Base-by-base conservation (phyloP, 1,140 invertebrate genomes). In the Matsumurasca onukii region DNA sequence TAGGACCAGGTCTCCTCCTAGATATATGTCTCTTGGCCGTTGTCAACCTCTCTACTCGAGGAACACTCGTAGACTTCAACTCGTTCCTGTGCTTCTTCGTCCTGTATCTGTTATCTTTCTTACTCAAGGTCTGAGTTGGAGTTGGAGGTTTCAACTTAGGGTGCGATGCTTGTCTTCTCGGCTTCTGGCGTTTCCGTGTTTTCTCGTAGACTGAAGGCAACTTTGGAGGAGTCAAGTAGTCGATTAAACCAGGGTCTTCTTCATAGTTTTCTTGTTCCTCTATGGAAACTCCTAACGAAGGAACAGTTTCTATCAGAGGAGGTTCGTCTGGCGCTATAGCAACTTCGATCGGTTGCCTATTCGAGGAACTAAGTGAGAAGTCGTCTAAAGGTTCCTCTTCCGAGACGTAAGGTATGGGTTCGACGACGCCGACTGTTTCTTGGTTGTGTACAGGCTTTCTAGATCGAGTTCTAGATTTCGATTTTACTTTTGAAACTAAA, bases 171-270 rank as follows among this genome's bases (percentile, higher is more conserved):
- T n/a, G 1, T 13, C 57, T 29, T 3, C 34, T 29, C 22, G 22
- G 9, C 9, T 31, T 25, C 12, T 9, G n/a, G n/a, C 29, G 30
- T 27, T 67, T 63, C 1, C 3, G 31, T 20, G 63, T 31, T 22
- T n/a, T 59, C n/a, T 69, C 51, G 67, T 70, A 72, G 22, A 70
- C 59, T 9, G 69, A 70, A 3, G 71, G 69, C 15, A 61, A 68
- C 25, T 62, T 70, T 9, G 72, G 72, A 15, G 73, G 73, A 24
- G 31, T 57, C 9, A 73, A 52, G 30, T 67, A 73, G 49, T 72
- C 73, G 3, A 71, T 49, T 9, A 70, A 52, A 15, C 34, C 52
- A 27, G 31, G 30, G 0, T 45, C 24, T 61, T 9, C 1, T 51
- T 61, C 15, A 3, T 29, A 34, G 25, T 12, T 13, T 25, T 66